phyloP scores from a whole-genome alignment of 2,797 vertebrate species.

The Pyrocephalus nanus region DNA sequence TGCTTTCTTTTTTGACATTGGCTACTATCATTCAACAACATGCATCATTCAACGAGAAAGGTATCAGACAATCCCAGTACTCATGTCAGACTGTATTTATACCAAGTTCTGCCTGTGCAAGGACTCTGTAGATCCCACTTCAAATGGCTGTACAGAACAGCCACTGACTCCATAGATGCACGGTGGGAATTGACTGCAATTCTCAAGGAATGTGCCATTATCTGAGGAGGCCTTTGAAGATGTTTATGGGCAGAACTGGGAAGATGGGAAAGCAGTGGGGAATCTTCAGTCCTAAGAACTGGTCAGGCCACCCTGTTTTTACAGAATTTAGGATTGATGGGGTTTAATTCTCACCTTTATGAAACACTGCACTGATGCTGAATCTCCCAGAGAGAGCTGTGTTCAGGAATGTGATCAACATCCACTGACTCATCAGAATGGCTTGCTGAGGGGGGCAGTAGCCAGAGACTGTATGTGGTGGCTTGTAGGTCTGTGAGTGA shows the following conservation, averaged over 20 bases:
- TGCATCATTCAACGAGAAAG: neutral
- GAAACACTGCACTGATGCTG: neutral
- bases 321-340: neutral
- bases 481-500: fast-evolving
- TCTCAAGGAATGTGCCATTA: neutral
- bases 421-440: neutral
- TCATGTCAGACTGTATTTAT: neutral
- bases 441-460: neutral
- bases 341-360: neutral
- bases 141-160: neutral
- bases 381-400: neutral
- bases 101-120: neutral
- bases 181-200: neutral
- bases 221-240: neutral
- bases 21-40: neutral
- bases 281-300: neutral
- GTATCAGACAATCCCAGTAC: neutral
- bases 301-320: neutral
- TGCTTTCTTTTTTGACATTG: neutral
- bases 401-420: neutral
- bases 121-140: neutral
- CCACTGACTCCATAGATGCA: neutral
- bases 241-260: neutral
- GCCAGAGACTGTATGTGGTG: fast-evolving
- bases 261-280: neutral